phyloP scores from a whole-genome alignment of 53 echinoderm and acorn worm species.

The Echinometra lucunter region DNA sequence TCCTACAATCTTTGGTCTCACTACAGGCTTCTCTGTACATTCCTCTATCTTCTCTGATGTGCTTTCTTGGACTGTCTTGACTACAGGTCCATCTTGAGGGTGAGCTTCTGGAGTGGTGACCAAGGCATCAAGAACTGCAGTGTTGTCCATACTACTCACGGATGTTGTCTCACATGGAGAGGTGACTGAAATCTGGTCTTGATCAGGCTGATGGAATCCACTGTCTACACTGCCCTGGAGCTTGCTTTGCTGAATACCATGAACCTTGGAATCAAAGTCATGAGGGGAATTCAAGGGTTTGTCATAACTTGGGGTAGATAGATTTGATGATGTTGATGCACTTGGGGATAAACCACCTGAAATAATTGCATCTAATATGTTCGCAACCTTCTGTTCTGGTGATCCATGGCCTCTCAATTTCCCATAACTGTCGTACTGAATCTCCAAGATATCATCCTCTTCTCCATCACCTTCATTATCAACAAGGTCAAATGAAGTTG shows the following conservation, averaged over 20 bases:
- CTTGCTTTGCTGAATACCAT: slow-evolving; percentile 58
- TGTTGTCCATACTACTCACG: not conserved
- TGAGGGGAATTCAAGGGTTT: slow-evolving; percentile 11
- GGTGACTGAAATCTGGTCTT: slow-evolving; percentile 54
- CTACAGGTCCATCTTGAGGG: not conserved
- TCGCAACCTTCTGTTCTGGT: slow-evolving; percentile 60
- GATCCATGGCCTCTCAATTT: slow-evolving; percentile 47
- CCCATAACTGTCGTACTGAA: slow-evolving; percentile 60
- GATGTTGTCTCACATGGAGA: slow-evolving; percentile 50
- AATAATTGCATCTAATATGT: slow-evolving; percentile 63
- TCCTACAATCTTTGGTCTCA: slow-evolving; percentile 50
- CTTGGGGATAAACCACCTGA: not conserved
- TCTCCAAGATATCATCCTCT: not conserved
- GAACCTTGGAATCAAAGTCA: slow-evolving; percentile 21
- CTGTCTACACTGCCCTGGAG: slow-evolving; percentile 73
- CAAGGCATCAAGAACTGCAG: not conserved
- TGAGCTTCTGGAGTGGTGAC: not conserved
- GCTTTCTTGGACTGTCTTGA: not conserved
- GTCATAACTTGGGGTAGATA: slow-evolving; percentile 43
- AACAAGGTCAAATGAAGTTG: not conserved
- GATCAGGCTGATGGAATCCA: slow-evolving; percentile 73
- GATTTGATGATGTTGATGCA: not conserved
- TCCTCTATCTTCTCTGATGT: not conserved
- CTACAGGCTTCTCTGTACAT: not conserved
- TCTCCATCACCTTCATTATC: not conserved